These are phyloP conservation scores for Danionella cerebrum DNA, from an alignment of 2,113 vertebrate genomes.

Conservation along the genomic window DNA sequence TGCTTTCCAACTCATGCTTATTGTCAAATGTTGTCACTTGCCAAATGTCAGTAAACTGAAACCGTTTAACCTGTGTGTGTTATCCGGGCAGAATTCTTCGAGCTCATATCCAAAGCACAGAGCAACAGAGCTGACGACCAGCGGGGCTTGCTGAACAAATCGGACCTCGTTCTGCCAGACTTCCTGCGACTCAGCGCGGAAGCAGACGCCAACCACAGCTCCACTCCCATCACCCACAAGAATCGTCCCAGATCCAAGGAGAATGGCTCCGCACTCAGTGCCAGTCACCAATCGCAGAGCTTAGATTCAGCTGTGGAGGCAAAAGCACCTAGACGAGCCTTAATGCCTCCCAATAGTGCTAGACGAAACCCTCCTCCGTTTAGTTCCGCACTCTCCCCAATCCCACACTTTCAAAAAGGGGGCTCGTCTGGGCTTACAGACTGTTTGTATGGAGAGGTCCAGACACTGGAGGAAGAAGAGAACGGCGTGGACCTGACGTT, in stretches of 20 bases:
- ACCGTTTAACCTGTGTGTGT: conserved; percentile 27
- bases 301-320: conserved; percentile 60
- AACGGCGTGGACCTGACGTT: conserved; percentile 81
- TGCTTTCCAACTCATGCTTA: conserved; percentile 38
- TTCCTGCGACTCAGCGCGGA: conserved; percentile 74
- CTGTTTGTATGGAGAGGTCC: conserved; percentile 55
- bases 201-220: conserved; percentile 44
- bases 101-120: conserved; percentile 98
- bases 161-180: conserved; percentile 88
- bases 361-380: conserved; percentile 50
- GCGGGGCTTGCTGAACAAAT: conserved; percentile 94
- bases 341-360: conserved; percentile 42
- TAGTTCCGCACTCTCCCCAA: conserved; percentile 61
- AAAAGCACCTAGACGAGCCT: conserved; percentile 52
- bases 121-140: conserved; percentile 97
- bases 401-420: conserved; percentile 41
- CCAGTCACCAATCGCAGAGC: conserved; percentile 62
- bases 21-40: conserved; percentile 34
- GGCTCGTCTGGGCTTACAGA: conserved; percentile 50
- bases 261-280: conserved; percentile 49
- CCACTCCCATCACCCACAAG: conserved; percentile 57
- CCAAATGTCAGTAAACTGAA: not conserved
- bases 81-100: conserved; percentile 85
- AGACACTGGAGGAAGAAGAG: conserved; percentile 84
- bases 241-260: conserved; percentile 52